Base-by-base conservation (phyloP, 2,113 vertebrate genomes). In the Parus major region DNA sequence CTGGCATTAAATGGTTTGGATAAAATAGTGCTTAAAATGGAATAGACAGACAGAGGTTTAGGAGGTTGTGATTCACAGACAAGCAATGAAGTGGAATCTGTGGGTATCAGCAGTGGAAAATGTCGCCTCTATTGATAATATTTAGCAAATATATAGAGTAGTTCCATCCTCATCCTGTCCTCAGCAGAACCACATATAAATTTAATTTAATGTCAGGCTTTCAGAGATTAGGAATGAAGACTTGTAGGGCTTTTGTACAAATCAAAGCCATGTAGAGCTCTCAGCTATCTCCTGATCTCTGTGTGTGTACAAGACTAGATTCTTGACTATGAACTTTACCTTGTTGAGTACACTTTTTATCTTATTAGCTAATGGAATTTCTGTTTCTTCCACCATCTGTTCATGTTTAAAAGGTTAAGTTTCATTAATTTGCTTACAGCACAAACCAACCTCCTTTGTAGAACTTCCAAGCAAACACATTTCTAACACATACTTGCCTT, bases 281-380 rank as follows among this genome's bases (percentile, higher is more conserved):
- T 69, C 50, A 53, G 72, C 18, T 93, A 80, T 86, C 89, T 91
- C 52, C 42, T 53, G 85, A 90, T 70, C 63, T 47, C 15, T 61
- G 14, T 85, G 61, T 59, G 25, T 84, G 47, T 44, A 68, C 33
- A 71, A 76, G 61, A n/a, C 72, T 64, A 35, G 49, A 49, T 76
- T 86, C 60, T 78, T 85, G 71, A 61, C 47, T 53, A 17, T 80
- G 75, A 96, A 77, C 70, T 96, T 94, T 80, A 80, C 78, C 39
- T 88, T 76, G 55, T 44, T 57, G 63, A 80, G 59, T 87, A 82
- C 33, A 72, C 13, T 80, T 94, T 93, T 86, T 79, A 29, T 93
- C 76, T 52, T 92, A 88, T 56, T 94, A 81, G 52, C 72, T 92
- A 93, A 78, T 86, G 76, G 60, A 94, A 81, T 93, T 93, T 90